Conservation (phyloP, 1,140 invertebrate genomes). For the Drosophila trapezifrons region DNA sequence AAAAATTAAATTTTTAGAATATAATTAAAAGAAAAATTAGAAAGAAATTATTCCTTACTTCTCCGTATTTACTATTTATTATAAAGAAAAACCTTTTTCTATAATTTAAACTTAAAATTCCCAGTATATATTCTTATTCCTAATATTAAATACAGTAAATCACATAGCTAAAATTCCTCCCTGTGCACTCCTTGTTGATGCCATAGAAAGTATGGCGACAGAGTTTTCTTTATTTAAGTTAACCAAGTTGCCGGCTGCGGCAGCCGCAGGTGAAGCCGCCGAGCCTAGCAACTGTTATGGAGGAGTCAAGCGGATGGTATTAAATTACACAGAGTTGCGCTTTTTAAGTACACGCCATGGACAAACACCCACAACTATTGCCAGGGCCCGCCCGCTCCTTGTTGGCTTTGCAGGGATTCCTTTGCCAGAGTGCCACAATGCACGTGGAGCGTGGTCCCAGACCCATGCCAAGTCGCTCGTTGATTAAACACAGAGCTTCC, state of each 20-base stretch:
- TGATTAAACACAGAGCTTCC: conserved; percentile 54
- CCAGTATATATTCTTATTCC: too few species aligned
- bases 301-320: conserved; percentile 56
- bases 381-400: conserved; percentile 5
- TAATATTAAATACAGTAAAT: too few species aligned
- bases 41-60: background rate
- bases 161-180: background rate
- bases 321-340: conserved; percentile 61
- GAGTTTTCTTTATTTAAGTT: conserved; percentile 52
- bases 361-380: conserved; percentile 37
- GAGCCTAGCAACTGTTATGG: conserved; percentile 32
- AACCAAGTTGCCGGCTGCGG: conserved; percentile 18
- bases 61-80: background rate
- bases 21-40: background rate
- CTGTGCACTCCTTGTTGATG: conserved; percentile 26
- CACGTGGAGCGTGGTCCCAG: conserved; percentile 15
- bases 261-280: conserved; percentile 11
- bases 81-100: background rate
- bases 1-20: background rate
- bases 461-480: conserved; percentile 11
- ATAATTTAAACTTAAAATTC: too few species aligned
- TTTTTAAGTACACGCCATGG: conserved; percentile 54
- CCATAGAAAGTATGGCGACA: conserved; percentile 60
- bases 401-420: conserved; percentile 64
- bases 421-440: conserved; percentile 27